phyloP scores from a whole-genome alignment of 2,797 vertebrate species.

The Macropodus opercularis region DNA sequence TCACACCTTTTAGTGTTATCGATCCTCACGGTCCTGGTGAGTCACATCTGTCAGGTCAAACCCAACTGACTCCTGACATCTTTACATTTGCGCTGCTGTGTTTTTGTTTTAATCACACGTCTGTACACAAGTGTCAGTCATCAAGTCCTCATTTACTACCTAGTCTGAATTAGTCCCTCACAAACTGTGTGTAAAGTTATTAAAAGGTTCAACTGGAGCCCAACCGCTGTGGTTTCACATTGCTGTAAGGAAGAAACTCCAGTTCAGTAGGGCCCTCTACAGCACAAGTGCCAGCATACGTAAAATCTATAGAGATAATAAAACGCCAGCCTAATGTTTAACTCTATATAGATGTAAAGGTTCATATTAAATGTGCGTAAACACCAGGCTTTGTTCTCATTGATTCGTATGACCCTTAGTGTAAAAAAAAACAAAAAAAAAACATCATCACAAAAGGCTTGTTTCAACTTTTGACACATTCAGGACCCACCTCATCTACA shows the following conservation, averaged over 20 bases:
- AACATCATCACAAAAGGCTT: conserved; percentile 58
- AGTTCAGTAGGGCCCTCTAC: conserved; percentile 40
- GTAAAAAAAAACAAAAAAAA: conserved; percentile 48
- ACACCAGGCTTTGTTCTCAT: conserved; percentile 40
- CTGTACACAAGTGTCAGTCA: conserved; percentile 37
- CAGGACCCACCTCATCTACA: conserved; percentile 75
- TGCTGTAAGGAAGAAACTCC: conserved; percentile 16
- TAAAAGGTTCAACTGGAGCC: conserved; percentile 31
- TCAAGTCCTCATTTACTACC: conserved; percentile 30
- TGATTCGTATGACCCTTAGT: conserved; percentile 53
- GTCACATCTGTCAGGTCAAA: conserved; percentile 15
- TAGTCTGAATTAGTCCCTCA: conserved; percentile 29
- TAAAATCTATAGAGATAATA: conserved; percentile 47
- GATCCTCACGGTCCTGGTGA: conserved; percentile 17
- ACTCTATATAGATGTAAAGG: conserved; percentile 39
- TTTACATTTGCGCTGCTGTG: conserved; percentile 48
- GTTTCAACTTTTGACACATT: conserved; percentile 63
- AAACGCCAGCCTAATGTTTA: conserved; percentile 62
- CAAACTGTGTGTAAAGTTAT: conserved; percentile 35
- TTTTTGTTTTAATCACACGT: conserved; percentile 21
- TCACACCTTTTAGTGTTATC: conserved; percentile 15
- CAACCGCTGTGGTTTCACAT: conserved; percentile 17
- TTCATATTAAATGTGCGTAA: conserved; percentile 36
- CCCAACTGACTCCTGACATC: conserved; percentile 27
- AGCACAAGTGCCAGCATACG: conserved; percentile 57